Evolutionary conservation across 23 tunicate genomes (phyloP).

Genomic region (Aplidium turbinatum): DNA sequence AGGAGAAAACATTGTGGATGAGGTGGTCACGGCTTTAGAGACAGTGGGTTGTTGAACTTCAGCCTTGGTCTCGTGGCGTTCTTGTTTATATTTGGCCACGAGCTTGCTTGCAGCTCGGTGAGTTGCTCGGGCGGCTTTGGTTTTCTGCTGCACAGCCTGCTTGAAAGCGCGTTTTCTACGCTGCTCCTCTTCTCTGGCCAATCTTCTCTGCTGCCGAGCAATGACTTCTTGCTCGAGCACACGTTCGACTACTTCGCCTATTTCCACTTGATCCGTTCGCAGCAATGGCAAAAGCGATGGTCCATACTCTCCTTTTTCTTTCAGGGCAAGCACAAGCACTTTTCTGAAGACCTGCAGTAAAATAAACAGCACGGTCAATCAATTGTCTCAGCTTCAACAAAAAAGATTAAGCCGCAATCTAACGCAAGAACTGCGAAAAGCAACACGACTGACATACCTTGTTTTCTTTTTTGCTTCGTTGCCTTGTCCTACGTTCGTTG

Average conservation of each 20-base stretch:
- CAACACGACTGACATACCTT: slow-evolving; percentile 45
- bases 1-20: slow-evolving; percentile 21
- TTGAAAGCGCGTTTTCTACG: slow-evolving; percentile 20
- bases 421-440: too few relatives aligned
- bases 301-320: slow-evolving; percentile 8
- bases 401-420: neutral
- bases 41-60: slow-evolving; percentile 7
- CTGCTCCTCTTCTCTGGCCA: slow-evolving; percentile 43
- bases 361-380: too few relatives aligned
- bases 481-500: slow-evolving; percentile 67
- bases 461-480: slow-evolving; percentile 68
- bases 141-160: slow-evolving; percentile 22
- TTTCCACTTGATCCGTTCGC: slow-evolving; percentile 35
- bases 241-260: slow-evolving; percentile 49
- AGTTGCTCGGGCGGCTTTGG: slow-evolving; percentile 19
- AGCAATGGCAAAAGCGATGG: slow-evolving; percentile 51
- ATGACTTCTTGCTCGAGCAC: slow-evolving; percentile 44
- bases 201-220: slow-evolving; percentile 38
- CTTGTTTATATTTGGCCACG: slow-evolving; percentile 9
- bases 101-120: slow-evolving; percentile 23
- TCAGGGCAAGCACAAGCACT: slow-evolving; percentile 32
- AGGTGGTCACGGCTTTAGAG: neutral
- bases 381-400: slow-evolving; percentile 21
- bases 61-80: slow-evolving; percentile 2
- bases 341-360: slow-evolving; percentile 39